Evolutionary conservation across 2,797 vertebrate genomes (phyloP), one percentile per base, ranked within the genome.

Genomic region (Peromyscus aztecus): DNA sequence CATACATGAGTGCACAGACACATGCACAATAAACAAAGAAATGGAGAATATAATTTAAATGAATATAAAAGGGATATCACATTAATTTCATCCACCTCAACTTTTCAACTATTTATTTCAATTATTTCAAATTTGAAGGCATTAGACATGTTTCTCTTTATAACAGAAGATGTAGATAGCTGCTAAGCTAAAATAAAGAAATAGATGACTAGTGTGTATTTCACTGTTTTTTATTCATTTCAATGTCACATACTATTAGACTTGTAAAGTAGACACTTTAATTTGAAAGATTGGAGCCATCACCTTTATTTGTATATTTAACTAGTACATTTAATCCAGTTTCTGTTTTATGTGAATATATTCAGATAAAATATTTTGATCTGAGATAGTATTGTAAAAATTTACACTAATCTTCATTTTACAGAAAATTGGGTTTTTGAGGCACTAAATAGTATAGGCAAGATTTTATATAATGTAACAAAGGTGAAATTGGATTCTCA

Each of bases 401-500:
- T 14, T 55, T 55, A 55, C 52, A 55, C 14, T 87, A 88, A 90
- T 75, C 34, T 76, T 27, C 94, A 84, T 96, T 95, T 92, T 65
- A 83, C 4, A 91, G 81, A 11, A 96, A 94, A 83, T 14, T 83
- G 31, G 29, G n/a, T 86, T 94, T 90, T 71, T 89, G 6, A 92
- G 7, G 24, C 7, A 8, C 17, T 90, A 67, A 65, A 37, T 27
- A 7, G 49, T 69, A 12, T 82, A 55, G 27, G 7, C 31, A 92
- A 92, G 19, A 92, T 88, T 34, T 63, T 61, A 81, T 14, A 40
- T 31, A 71, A 27, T 86, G 43, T 65, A 92, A 69, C 5, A 86
- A 90, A 93, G 75, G 6, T 63, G 1, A 9, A 77, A 85, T 3
- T 82, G 49, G 17, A 78, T 94, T 93, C 91, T 75, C 55, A 90